phyloP scores from a whole-genome alignment of 2,113 vertebrate species.

The Amblyopsis rosae region DNA sequence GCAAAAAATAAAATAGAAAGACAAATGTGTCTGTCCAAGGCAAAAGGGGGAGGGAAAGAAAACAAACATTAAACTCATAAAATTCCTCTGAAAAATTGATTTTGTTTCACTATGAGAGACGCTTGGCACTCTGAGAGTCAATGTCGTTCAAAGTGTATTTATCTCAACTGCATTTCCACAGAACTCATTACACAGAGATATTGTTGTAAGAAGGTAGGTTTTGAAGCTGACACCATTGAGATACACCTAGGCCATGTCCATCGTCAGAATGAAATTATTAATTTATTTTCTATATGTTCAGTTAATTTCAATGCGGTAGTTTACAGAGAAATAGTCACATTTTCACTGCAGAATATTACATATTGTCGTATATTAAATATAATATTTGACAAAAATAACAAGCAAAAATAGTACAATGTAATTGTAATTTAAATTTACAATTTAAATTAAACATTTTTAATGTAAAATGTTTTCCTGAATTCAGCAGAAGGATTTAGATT shows the following conservation, averaged over 20 bases:
- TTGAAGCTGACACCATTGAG: background rate
- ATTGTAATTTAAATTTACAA: no score
- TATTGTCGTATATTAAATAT: no score
- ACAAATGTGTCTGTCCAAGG: conserved; percentile 33
- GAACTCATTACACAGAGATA: conserved; percentile 22
- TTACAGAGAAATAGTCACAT: no score
- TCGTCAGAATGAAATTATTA: no score
- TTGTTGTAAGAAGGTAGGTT: conserved; percentile 13
- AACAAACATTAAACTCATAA: conserved; percentile 33
- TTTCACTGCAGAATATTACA: no score
- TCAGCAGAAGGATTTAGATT: conserved; percentile 17
- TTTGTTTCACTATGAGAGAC: conserved; percentile 43
- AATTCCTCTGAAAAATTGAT: conserved; percentile 65
- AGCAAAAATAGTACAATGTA: no score
- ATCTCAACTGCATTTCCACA: conserved; percentile 24
- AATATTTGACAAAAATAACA: background rate
- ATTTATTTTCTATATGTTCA: no score
- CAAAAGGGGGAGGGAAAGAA: conserved; percentile 32
- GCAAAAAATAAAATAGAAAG: conserved; percentile 29
- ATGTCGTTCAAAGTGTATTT: conserved; percentile 23
- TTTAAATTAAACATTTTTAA: no score
- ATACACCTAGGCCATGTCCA: background rate
- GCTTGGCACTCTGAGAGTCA: conserved; percentile 34
- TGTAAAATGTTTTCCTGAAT: no score
- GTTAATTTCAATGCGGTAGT: no score